Percentiles rank a stretch among this genome's conserved stretches.
Conservation (phyloP, 2,797 vertebrate genomes). For the Ptychadena robeensis region DNA sequence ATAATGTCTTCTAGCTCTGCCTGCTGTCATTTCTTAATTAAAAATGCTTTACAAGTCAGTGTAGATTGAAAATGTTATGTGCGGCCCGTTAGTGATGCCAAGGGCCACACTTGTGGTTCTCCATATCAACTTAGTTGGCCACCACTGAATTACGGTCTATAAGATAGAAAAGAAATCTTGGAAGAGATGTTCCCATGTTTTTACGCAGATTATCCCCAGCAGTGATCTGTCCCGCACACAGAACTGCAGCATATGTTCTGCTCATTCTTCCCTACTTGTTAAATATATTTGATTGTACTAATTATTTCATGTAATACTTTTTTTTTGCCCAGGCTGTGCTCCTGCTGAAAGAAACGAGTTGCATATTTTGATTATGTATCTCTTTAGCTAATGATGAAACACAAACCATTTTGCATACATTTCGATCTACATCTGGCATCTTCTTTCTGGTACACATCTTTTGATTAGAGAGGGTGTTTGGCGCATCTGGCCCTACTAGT, state of each 20-base stretch:
- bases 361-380: conserved; percentile 51
- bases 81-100: too few relatives aligned
- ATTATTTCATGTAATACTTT: conserved; percentile 57
- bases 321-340: conserved; percentile 50
- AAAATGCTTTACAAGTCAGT: too few relatives aligned
- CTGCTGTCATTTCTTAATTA: too few relatives aligned
- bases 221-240: neutral
- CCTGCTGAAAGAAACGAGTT: conserved; percentile 39
- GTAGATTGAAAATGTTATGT: too few relatives aligned
- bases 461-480: conserved; percentile 12
- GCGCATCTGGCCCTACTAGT: conserved; percentile 4
- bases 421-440: conserved; percentile 47
- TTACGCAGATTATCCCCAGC: neutral
- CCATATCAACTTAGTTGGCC: too few relatives aligned
- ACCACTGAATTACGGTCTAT: too few relatives aligned
- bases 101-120: too few relatives aligned
- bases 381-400: conserved; percentile 46
- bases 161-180: too few relatives aligned
- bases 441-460: conserved; percentile 17
- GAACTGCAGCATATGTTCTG: conserved; percentile 38
- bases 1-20: too few relatives aligned
- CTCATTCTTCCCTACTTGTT: conserved; percentile 37
- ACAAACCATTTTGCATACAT: conserved; percentile 41
- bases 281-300: conserved; percentile 55
- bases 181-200: neutral